These are phyloP conservation scores for Synergus itoensis DNA, from an alignment of 2,888 invertebrate genomes.

Conservation along the genomic window DNA sequence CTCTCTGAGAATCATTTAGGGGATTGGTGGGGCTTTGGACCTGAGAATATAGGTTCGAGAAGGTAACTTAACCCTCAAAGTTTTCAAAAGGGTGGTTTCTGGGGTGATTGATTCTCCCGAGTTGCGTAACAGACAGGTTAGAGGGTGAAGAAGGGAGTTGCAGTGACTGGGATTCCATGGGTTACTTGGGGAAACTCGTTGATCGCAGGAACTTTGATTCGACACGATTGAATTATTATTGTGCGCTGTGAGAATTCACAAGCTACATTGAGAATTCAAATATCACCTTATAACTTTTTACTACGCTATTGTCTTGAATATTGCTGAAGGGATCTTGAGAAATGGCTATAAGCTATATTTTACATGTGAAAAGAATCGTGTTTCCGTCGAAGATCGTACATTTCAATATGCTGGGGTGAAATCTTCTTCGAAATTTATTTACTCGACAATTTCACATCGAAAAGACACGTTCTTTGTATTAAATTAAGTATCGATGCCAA, in stretches of 20 bases:
- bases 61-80: not conserved
- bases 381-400: not conserved
- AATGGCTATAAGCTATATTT: not conserved
- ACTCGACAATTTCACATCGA: not conserved
- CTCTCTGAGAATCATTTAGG: not conserved
- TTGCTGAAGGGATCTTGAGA: not conserved
- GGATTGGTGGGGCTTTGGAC: not conserved
- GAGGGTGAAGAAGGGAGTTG: constrained; percentile 52
- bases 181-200: constrained; percentile 63
- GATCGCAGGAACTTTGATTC: constrained; percentile 62
- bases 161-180: constrained; percentile 63
- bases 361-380: not conserved
- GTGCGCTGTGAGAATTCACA: constrained; percentile 51
- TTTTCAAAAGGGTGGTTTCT: constrained; percentile 4
- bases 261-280: not conserved
- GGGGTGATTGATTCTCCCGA: not conserved
- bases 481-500: no score
- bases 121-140: not conserved
- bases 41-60: not conserved
- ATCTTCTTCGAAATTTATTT: not conserved
- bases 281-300: constrained; percentile 1
- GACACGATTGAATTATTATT: constrained; percentile 67
- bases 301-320: constrained; percentile 8
- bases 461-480: not conserved
- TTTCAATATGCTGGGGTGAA: not conserved